A percentile compares a stretch with the other conserved stretches of the same genome.
Conservation (phyloP, 2,113 vertebrate species). For the Mesocricetus auratus region DNA sequence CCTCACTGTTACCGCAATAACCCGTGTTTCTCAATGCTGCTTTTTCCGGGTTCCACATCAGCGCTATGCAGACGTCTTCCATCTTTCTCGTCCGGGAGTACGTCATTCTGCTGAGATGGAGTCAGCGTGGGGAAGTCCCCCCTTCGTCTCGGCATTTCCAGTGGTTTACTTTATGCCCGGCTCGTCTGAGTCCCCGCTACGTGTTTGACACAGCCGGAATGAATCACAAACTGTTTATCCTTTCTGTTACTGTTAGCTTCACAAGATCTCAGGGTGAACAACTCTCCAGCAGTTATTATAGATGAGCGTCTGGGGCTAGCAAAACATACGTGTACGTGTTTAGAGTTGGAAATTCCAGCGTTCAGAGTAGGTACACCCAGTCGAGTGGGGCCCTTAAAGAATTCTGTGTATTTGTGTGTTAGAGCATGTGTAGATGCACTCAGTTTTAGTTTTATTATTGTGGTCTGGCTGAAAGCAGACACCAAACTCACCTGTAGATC, state of each 20-base stretch:
- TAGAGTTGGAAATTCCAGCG: not conserved
- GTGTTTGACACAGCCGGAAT: not conserved
- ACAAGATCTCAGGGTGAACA: not conserved
- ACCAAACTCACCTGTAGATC: not conserved
- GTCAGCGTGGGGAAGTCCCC: not conserved
- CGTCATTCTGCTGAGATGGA: not conserved
- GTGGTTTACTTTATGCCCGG: not conserved
- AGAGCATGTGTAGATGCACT: not conserved
- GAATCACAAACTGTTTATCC: not conserved
- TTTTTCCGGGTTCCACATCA: not conserved
- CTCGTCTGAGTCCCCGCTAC: not conserved
- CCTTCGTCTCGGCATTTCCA: not conserved
- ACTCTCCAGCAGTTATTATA: not conserved
- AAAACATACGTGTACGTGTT: not conserved
- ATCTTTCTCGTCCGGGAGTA: not conserved
- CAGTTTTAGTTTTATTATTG: not conserved
- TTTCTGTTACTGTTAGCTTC: not conserved
- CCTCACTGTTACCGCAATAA: not conserved
- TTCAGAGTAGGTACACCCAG: not conserved
- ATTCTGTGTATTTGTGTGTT: not conserved
- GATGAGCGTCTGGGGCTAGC: not conserved
- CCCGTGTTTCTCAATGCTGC: not conserved
- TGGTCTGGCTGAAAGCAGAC: not conserved
- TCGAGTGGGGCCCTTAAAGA: not conserved
- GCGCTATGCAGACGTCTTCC: not conserved